Base-by-base conservation (phyloP, 2,797 vertebrate genomes). In the Halcyon leucocephala region DNA sequence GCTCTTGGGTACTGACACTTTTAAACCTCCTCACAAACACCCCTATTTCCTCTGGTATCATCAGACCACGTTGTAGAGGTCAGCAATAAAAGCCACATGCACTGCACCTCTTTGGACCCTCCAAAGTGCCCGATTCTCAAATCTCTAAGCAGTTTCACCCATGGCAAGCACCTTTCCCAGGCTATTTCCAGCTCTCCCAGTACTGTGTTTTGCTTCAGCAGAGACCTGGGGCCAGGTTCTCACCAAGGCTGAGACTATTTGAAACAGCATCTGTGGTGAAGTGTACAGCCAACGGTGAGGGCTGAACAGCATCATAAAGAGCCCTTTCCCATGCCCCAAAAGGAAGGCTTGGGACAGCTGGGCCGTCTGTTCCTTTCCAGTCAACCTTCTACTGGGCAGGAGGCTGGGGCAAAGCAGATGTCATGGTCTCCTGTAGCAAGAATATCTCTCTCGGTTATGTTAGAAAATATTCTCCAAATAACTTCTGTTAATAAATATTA, bases 101-200 rank as follows among this genome's bases (percentile, higher is more conserved):
- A 11, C 22, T 44, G 4, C 15, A 3, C 10, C 25, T 28, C 66
- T 51, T 17, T 22, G 72, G 61, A 64, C n/a, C 25, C 25, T 16
- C 37, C 10, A 0, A 10, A 52, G 16, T 1, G 28, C 15, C 33
- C 2, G 1, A 18, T 39, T 16, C 5, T 46, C 26, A 9, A 18
- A 0, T 10, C 14, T 9, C 20, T 5, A 7, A 37, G 18, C n/a
- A 49, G 37, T 11, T 21, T 46, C 39, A 9, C 35, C 58, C 26
- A 5, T 0, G 0, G 6, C 3, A 0, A 12, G 17, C 28, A 10
- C 0, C 2, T 33, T 42, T 55, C 18, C 48, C 35, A 3, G 17
- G 3, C 37, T 12, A 0, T 48, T 65, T 35, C 46, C 60, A 49
- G 54, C 1, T 3, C 19, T 80, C 22, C 58, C n/a, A 18, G 28